A percentile compares a stretch with the other conserved stretches of the same genome.
Evolutionary conservation across 2,888 invertebrate species (phyloP).

Genomic region (Lasioglossum morio): DNA sequence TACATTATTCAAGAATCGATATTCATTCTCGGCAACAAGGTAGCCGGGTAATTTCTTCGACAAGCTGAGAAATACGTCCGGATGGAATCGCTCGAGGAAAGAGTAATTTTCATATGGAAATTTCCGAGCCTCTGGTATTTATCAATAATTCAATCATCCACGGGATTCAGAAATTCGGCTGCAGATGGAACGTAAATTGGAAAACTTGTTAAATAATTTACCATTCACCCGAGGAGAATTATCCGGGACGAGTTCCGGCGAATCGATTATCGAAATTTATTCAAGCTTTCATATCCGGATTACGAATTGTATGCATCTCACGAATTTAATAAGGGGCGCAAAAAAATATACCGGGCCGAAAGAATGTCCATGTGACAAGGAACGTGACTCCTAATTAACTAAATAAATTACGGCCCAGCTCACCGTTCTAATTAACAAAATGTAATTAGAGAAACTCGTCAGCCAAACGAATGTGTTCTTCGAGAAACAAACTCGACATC

Average conservation of each 20-base stretch:
- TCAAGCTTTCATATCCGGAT: neutral
- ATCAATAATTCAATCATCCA: neutral
- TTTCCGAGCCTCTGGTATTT: neutral
- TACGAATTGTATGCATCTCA: neutral
- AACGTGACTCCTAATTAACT: constrained; percentile 12
- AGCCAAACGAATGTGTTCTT: neutral
- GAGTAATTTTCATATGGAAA: neutral
- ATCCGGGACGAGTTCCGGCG: neutral
- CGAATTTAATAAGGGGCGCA: neutral
- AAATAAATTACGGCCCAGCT: neutral
- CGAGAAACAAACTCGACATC: neutral
- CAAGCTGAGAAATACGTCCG: neutral
- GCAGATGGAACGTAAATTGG: neutral
- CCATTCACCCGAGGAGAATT: neutral
- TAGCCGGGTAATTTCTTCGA: neutral
- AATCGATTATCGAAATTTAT: neutral
- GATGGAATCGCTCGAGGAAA: neutral
- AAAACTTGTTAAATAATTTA: neutral
- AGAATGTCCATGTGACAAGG: neutral
- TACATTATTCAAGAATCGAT: neutral
- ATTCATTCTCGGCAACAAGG: neutral
- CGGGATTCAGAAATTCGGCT: neutral
- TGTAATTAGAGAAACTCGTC: neutral
- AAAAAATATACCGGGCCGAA: neutral
- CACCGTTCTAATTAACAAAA: constrained; percentile 12